Evolutionary conservation across 2,888 invertebrate genomes (phyloP), one percentile per base, ranked within the genome.

Genomic region (Athalia cordata): DNA sequence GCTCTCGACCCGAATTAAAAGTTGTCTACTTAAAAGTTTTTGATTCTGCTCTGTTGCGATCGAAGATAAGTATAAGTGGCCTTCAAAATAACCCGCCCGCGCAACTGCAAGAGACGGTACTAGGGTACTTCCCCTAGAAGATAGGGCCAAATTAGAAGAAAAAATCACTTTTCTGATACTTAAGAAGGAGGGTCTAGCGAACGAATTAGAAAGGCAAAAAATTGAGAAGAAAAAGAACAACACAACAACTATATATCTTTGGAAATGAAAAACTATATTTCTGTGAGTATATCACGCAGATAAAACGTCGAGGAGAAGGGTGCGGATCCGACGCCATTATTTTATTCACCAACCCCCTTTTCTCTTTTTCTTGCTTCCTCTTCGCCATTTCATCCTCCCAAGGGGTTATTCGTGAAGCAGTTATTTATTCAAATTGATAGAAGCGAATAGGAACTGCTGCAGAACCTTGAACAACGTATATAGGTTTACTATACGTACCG

Each of bases 381-480:
- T 66, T 59, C 11, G 72, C 59, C 72, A 47, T 59, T 59, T 72
- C 72, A 59, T 45, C 52, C 9, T 59, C 72, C 72, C 72, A 72
- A 47, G 72, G 72, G 72, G 72, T 47, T 72, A 47, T 72, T 72
- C 72, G 59, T 15, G 47, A 47, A 72, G 59, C 72, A 72, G 72
- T 72, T 72, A 72, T 72, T 72, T 72, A 72, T 72, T 72, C 72
- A 72, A 72, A 72, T 72, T 72, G 72, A 59, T 72, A 59, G 59
- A 72, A 45, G n/a, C 59, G 72, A 59, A 72, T 72, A 72, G 72
- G 45, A 72, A n/a, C 11, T 9, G 55, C 55, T 4, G 59, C 57
- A 57, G 9, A 47, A 59, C 57, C 45, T 57, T 45, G 43, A 50
- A 52, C 52, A n/a, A 4, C n/a, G 55, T 11, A 55, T 55, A n/a